Conservation (phyloP, 1,140 invertebrate genomes). For the Periplaneta americana region DNA sequence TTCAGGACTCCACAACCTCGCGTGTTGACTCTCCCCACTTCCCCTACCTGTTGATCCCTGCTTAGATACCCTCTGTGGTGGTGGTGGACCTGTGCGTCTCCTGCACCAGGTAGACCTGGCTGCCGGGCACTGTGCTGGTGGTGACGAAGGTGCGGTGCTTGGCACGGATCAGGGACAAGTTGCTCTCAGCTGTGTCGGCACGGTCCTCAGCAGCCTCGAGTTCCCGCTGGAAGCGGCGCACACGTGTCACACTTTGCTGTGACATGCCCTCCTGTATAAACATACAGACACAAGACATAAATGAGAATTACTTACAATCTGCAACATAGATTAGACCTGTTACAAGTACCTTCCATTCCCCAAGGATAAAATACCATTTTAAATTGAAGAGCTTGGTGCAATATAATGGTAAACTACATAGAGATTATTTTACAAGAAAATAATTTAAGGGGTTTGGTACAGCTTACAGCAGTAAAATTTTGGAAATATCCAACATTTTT, state of each 20-base stretch:
- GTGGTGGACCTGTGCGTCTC: conserved; percentile 48
- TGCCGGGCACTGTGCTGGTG: conserved; percentile 78
- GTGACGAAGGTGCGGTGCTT: conserved; percentile 95
- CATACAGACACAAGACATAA: not conserved
- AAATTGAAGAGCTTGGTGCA: too few relatives aligned
- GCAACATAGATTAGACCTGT: too few relatives aligned
- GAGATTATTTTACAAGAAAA: too few relatives aligned
- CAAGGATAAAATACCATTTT: too few relatives aligned
- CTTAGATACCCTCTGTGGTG: conserved; percentile 19
- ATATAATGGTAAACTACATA: too few relatives aligned
- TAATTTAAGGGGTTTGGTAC: too few relatives aligned
- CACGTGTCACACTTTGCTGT: conserved; percentile 87
- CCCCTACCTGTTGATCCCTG: not conserved
- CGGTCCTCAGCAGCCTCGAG: conserved; percentile 93
- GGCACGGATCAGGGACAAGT: conserved; percentile 87
- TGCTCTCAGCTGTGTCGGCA: conserved; percentile 90
- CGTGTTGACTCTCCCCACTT: not conserved
- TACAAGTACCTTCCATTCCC: too few relatives aligned
- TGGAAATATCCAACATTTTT: too few relatives aligned
- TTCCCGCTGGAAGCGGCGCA: conserved; percentile 95
- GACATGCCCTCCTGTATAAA: conserved; percentile 79
- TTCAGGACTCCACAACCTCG: not conserved
- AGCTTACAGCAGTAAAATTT: too few relatives aligned
- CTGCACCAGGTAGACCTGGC: conserved; percentile 81
- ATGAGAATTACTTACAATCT: too few relatives aligned